phyloP scores from a whole-genome alignment of 1,140 invertebrate genomes.

The Leptopilina boulardi region DNA sequence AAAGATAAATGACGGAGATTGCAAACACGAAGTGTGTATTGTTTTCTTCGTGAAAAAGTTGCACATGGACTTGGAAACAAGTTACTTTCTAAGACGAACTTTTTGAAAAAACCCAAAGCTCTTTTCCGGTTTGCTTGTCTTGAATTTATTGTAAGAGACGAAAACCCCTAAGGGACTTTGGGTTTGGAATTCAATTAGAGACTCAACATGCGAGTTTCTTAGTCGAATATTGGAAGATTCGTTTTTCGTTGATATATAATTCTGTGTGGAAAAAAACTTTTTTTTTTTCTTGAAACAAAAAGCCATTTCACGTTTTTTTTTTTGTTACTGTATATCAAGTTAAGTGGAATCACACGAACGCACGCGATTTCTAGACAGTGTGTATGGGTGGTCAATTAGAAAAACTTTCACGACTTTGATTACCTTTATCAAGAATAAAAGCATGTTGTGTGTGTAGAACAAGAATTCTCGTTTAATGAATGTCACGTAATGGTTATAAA shows the following conservation, averaged over 20 bases:
- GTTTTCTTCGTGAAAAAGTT: background rate
- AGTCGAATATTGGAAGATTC: constrained; percentile 64
- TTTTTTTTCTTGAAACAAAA: background rate
- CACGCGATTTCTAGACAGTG: too few relatives aligned
- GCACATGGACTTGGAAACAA: background rate
- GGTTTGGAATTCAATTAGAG: constrained; percentile 69
- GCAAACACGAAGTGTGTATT: background rate
- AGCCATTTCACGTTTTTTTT: constrained; percentile 2
- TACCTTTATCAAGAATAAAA: constrained; percentile 48
- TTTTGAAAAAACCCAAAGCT: background rate
- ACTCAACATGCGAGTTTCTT: constrained; percentile 62
- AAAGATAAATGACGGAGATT: background rate
- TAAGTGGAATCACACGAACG: background rate
- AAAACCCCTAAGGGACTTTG: constrained; percentile 1
- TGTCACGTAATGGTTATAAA: background rate
- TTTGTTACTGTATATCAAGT: background rate
- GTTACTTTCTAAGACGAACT: background rate
- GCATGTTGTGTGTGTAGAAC: background rate
- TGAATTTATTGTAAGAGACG: constrained; percentile 25
- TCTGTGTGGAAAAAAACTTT: constrained; percentile 30
- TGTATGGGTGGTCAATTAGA: constrained; percentile 54
- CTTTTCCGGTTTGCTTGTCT: constrained; percentile 10
- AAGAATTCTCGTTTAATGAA: background rate
- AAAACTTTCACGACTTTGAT: constrained; percentile 54
- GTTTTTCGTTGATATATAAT: constrained; percentile 43